Evolutionary conservation across 2,888 invertebrate genomes (phyloP).

Genomic region (Helicoverpa assulta): DNA sequence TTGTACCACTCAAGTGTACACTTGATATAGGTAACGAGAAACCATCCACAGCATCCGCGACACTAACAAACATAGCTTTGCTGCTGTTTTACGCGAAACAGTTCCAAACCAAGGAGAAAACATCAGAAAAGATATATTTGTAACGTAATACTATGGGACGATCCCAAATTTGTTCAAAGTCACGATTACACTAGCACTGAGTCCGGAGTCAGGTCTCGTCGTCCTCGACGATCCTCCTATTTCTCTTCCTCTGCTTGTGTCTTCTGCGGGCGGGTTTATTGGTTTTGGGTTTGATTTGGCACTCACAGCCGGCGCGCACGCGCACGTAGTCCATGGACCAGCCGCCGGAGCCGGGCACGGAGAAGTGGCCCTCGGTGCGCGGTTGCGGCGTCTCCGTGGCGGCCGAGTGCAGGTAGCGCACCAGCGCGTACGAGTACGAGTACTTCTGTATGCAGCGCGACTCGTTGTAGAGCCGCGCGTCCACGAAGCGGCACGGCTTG

Average conservation of each 20-base stretch:
- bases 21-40: conserved; percentile 60
- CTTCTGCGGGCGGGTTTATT: conserved; percentile 83
- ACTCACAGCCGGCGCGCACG: conserved; percentile 96
- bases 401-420: conserved; percentile 89
- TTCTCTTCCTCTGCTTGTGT: conserved; percentile 81
- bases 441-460: conserved; percentile 96
- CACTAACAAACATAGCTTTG: conserved; percentile 57
- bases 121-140: conserved; percentile 62
- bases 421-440: conserved; percentile 95
- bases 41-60: conserved; percentile 50
- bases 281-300: conserved; percentile 92
- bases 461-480: conserved; percentile 92
- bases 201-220: conserved; percentile 81
- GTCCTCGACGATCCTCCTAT: conserved; percentile 76
- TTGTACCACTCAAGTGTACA: conserved; percentile 55
- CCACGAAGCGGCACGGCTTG: conserved; percentile 94
- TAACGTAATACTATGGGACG: conserved; percentile 74
- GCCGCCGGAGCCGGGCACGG: conserved; percentile 89
- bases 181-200: conserved; percentile 74
- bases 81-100: conserved; percentile 53
- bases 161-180: conserved; percentile 81
- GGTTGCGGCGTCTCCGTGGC: conserved; percentile 82
- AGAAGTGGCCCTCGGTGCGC: conserved; percentile 82
- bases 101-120: conserved; percentile 50
- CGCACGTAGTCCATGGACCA: conserved; percentile 96